Base-by-base conservation (phyloP, 2,113 vertebrate species). In the Macquaria australasica region DNA sequence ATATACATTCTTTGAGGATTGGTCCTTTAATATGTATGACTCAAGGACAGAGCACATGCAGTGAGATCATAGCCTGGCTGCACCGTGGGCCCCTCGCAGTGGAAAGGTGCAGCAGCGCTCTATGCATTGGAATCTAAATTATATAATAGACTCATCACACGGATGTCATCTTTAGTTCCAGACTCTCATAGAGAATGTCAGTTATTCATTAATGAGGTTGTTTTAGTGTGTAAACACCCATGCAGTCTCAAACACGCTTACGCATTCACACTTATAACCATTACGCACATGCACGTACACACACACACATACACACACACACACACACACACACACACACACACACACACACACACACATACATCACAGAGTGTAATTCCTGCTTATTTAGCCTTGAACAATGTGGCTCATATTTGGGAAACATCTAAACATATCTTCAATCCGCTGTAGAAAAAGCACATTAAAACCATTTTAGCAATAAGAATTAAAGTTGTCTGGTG, bases 151-250 rank as follows among this genome's bases (percentile, higher is more conserved):
- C 75, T 81, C 83, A 84, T 86, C 74, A 70, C 62, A 86, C n/a
- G 18, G 58, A 81, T 82, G 89, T 89, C 85, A 81, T 80, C 70
- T 73, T 25, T 62, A 41, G 64, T 58, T 86, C 79, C 79, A 85
- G 82, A 77, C 76, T 59, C 79, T 87, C 50, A 67, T 39, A 37
- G 72, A 83, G 73, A 75, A 78, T 81, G 88, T 88, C 83, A 69
- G 73, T 88, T 89, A 85, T 88, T 93, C 89, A 90, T 91, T 93
- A 88, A 94, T 88, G 79, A 79, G 85, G 75, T 70, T 69, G 81
- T 83, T 94, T 91, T 45, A 78, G 79, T 68, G 73, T 77, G 59
- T 80, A 79, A 77, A 90, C 81, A 85, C 71, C 64, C 77, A 87
- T 60, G 7, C 69, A 50, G 51, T 39, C 62, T 67, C 28, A 16